Conservation (phyloP, 2,888 invertebrate species). For the Napeogenes inachia region DNA sequence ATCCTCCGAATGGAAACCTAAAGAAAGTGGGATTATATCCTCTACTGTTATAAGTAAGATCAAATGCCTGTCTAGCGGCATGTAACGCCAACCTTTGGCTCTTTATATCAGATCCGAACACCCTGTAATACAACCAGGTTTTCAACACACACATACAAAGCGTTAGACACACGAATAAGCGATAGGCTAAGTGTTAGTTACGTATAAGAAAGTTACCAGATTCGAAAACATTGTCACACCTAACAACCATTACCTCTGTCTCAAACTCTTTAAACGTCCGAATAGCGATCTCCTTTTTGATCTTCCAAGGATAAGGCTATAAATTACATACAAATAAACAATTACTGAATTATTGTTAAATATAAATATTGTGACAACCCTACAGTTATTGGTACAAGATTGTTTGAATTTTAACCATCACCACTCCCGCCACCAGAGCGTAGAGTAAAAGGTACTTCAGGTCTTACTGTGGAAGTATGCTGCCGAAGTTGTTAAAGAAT, state of each 20-base stretch:
- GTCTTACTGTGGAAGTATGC: constrained; percentile 63
- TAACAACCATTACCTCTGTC: neutral
- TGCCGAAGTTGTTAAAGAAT: constrained; percentile 59
- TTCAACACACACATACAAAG: constrained; percentile 18
- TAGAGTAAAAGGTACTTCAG: constrained; percentile 23
- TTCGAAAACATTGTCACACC: neutral
- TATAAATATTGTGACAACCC: constrained; percentile 20
- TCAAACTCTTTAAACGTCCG: neutral
- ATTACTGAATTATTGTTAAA: neutral
- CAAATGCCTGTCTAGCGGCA: constrained; percentile 55
- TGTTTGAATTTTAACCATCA: constrained; percentile 40
- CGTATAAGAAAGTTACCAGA: neutral
- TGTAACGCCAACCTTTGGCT: constrained; percentile 54
- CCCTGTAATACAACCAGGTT: constrained; percentile 49
- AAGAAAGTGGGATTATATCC: constrained; percentile 52
- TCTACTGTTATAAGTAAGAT: constrained; percentile 56
- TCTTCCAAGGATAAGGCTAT: neutral
- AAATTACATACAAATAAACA: neutral
- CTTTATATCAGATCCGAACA: constrained; percentile 50
- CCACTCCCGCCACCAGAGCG: constrained; percentile 48
- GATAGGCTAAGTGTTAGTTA: constrained; percentile 18
- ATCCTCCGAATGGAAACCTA: constrained; percentile 46
- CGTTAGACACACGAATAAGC: constrained; percentile 20
- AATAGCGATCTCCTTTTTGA: neutral
- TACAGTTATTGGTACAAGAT: constrained; percentile 14